These are phyloP conservation scores for Strigamia crassipes DNA, from an alignment of 2,888 invertebrate species.

Conservation along the genomic window DNA sequence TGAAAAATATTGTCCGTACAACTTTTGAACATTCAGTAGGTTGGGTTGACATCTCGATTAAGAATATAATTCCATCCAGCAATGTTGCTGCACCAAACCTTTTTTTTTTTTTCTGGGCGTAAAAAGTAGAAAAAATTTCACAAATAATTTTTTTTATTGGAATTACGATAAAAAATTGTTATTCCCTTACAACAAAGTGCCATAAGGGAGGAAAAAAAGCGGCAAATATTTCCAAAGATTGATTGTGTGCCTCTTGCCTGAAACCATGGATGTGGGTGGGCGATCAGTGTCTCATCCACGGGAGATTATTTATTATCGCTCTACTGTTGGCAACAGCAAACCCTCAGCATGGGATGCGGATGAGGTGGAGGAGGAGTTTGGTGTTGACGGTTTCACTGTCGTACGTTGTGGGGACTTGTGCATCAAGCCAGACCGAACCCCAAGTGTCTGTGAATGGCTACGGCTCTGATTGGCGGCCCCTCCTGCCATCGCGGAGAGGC, in stretches of 20 bases:
- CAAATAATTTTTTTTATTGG: background rate
- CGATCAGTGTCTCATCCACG: slow-evolving; percentile 11
- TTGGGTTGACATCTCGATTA: slow-evolving; percentile 16
- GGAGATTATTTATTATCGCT: slow-evolving; percentile 16
- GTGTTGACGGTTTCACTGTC: slow-evolving; percentile 2
- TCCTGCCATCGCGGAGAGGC: background rate
- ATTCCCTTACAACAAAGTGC: slow-evolving; percentile 1
- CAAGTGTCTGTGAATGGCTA: slow-evolving; percentile 14
- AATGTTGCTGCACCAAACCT: background rate
- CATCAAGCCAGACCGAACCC: background rate
- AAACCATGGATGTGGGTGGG: background rate
- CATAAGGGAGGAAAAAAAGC: background rate
- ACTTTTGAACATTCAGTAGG: slow-evolving; percentile 1
- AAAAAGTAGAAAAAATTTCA: background rate
- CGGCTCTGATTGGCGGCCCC: slow-evolving; percentile 33
- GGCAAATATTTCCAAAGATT: background rate
- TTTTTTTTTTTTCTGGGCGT: background rate
- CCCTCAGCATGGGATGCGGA: slow-evolving; percentile 10
- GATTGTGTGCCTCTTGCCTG: slow-evolving; percentile 11
- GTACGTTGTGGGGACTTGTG: background rate
- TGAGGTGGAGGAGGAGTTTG: slow-evolving; percentile 12
- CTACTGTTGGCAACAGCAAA: slow-evolving; percentile 10
- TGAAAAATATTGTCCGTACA: slow-evolving; percentile 10
- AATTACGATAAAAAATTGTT: background rate
- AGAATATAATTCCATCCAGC: slow-evolving; percentile 3